Evolutionary conservation across 2,888 invertebrate genomes (phyloP).

Genomic region (Micoletzkya japonica): DNA sequence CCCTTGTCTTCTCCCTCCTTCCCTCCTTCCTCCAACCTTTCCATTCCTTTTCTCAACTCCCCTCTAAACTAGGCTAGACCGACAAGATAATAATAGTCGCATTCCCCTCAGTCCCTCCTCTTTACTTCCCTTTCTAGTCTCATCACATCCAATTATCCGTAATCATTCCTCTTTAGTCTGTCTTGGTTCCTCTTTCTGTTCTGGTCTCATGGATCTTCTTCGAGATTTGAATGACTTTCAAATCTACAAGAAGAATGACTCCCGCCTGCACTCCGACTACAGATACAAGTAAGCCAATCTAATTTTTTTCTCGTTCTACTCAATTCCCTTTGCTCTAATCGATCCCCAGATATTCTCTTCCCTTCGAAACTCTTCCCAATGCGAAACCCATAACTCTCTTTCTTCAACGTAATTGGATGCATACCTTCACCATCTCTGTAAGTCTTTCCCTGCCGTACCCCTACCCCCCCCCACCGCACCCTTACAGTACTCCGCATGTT

Average conservation of each 20-base stretch:
- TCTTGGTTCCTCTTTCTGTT: too few relatives aligned
- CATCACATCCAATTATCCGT: too few relatives aligned
- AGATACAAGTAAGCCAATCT: slow-evolving; percentile 49
- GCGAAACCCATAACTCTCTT: slow-evolving; percentile 52
- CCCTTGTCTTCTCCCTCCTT: neutral
- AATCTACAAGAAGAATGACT: slow-evolving; percentile 49
- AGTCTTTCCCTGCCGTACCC: neutral
- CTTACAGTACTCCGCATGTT: too few relatives aligned
- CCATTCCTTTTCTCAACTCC: neutral
- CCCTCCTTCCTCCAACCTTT: neutral
- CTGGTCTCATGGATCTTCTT: slow-evolving; percentile 38
- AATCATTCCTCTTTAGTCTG: too few relatives aligned
- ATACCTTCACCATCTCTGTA: slow-evolving; percentile 70
- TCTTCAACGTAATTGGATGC: slow-evolving; percentile 73
- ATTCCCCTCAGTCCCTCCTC: neutral
- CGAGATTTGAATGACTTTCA: slow-evolving; percentile 53
- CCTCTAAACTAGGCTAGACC: neutral
- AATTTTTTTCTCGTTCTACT: neutral
- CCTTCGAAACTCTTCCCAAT: slow-evolving; percentile 55
- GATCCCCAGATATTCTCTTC: slow-evolving; percentile 47
- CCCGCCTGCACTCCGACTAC: slow-evolving; percentile 52
- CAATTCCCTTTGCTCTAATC: slow-evolving; percentile 24
- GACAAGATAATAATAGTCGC: too few relatives aligned
- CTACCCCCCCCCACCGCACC: neutral
- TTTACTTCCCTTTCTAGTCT: neutral